phyloP scores from a whole-genome alignment of 2,888 invertebrate genomes.

The Drosophila putrida region DNA sequence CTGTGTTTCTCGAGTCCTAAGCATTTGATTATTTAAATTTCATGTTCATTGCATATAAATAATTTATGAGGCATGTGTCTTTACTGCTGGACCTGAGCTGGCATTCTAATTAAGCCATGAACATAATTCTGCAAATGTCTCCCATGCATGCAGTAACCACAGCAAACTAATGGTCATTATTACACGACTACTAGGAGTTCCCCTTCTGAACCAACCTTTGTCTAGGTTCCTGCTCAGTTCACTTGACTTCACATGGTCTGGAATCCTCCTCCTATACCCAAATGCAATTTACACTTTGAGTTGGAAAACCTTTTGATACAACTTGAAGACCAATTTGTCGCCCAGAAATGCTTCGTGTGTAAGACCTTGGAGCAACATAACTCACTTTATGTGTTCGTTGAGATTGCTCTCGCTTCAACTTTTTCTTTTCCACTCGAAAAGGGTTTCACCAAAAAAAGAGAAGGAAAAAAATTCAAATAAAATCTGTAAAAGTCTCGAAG shows the following conservation, averaged over 20 bases:
- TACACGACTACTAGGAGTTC: conserved; percentile 26
- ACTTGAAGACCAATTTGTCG: conserved; percentile 73
- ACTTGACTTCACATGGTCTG: conserved; percentile 30
- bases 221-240: conserved; percentile 18
- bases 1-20: conserved; percentile 12
- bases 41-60: conserved; percentile 76
- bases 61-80: conserved; percentile 67
- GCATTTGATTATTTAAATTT: conserved; percentile 82
- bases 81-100: conserved; percentile 24
- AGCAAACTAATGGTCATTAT: conserved; percentile 70
- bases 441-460: conserved; percentile 32
- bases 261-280: conserved; percentile 9
- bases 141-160: conserved; percentile 52
- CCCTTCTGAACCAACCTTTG: neutral
- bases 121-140: conserved; percentile 69
- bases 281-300: conserved; percentile 62
- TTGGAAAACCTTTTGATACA: conserved; percentile 51
- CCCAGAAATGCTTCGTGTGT: conserved; percentile 48
- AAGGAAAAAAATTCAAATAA: conserved; percentile 59
- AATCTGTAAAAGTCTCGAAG: conserved; percentile 58
- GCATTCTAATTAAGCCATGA: conserved; percentile 72
- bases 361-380: conserved; percentile 59
- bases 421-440: conserved; percentile 21
- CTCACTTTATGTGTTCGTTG: conserved; percentile 55
- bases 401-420: conserved; percentile 38